phyloP scores from a whole-genome alignment of 2,888 invertebrate species.

The Schizotus pectinicornis region DNA sequence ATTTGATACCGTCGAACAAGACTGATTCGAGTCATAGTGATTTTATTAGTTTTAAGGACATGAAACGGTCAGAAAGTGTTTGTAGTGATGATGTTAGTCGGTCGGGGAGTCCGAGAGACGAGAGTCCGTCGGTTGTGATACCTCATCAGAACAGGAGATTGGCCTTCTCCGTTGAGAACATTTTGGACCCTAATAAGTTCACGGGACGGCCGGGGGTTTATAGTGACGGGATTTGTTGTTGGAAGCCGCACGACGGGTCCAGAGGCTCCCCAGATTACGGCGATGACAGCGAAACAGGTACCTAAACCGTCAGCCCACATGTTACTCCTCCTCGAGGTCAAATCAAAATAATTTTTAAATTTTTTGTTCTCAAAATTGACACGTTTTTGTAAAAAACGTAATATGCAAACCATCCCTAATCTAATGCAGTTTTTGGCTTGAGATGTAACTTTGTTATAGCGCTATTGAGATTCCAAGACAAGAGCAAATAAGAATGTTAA shows the following conservation, averaged over 20 bases:
- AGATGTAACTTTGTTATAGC: too few relatives aligned
- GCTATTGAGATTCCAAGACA: too few relatives aligned
- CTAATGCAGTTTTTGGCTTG: too few relatives aligned
- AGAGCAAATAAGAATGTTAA: too few relatives aligned
- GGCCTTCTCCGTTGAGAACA: conserved; percentile 90
- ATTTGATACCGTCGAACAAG: conserved; percentile 42
- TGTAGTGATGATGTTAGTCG: conserved; percentile 58
- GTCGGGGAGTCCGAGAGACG: conserved; percentile 54
- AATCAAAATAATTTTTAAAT: too few relatives aligned
- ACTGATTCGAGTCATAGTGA: conserved; percentile 45
- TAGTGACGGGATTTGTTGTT: conserved; percentile 60
- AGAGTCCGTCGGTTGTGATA: conserved; percentile 56
- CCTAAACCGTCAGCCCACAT: too few relatives aligned
- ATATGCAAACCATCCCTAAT: too few relatives aligned
- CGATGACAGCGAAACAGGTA: conserved; percentile 62
- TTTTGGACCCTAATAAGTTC: conserved; percentile 88
- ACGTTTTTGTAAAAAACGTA: too few relatives aligned
- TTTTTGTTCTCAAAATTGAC: too few relatives aligned
- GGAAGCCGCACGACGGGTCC: conserved; percentile 61
- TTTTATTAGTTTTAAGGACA: conserved; percentile 46
- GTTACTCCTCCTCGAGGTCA: too few relatives aligned
- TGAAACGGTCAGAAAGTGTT: conserved; percentile 57
- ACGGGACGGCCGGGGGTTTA: conserved; percentile 68
- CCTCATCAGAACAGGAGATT: conserved; percentile 66
- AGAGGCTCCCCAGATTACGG: conserved; percentile 62